A percentile compares a stretch with the other conserved stretches of the same genome.
phyloP scores from a whole-genome alignment of 2,888 invertebrate species.

The Poecilobothrus nobilitatus region DNA sequence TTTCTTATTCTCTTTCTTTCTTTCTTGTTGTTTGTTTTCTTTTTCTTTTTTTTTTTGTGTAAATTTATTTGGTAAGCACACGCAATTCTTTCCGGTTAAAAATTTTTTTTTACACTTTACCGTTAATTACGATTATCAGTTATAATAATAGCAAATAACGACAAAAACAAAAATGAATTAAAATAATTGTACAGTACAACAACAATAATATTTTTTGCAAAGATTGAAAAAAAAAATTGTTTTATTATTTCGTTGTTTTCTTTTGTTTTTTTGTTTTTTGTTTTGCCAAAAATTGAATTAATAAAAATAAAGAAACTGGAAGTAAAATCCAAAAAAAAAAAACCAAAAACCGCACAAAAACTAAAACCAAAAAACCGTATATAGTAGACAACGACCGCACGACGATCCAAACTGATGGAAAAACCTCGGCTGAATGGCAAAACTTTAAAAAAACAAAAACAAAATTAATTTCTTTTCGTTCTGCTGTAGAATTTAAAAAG shows the following conservation, averaged over 20 bases:
- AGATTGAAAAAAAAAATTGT: background rate
- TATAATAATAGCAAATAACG: too few relatives aligned
- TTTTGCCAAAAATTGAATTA: background rate
- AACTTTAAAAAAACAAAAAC: background rate
- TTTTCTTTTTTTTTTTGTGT: too few relatives aligned
- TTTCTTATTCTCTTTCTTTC: too few relatives aligned
- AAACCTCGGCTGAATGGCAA: background rate
- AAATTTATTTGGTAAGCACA: too few relatives aligned
- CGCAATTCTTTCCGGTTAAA: too few relatives aligned
- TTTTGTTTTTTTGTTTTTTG: too few relatives aligned
- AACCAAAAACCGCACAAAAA: background rate
- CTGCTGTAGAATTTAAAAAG: background rate
- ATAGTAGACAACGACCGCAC: background rate
- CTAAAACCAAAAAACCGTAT: background rate
- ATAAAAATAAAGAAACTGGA: background rate
- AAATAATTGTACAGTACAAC: background rate
- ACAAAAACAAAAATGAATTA: background rate
- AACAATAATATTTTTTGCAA: background rate
- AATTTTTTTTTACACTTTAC: too few relatives aligned
- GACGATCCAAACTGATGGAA: slow-evolving; percentile 6
- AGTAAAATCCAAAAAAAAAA: background rate
- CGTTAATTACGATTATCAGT: too few relatives aligned
- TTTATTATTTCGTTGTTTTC: too few relatives aligned
- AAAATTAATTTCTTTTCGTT: background rate
- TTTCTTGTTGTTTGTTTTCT: too few relatives aligned